A percentile compares a stretch with the other conserved stretches of the same genome.
Evolutionary conservation across 2,113 vertebrate genomes (phyloP).

Genomic region (Albula goreensis): DNA sequence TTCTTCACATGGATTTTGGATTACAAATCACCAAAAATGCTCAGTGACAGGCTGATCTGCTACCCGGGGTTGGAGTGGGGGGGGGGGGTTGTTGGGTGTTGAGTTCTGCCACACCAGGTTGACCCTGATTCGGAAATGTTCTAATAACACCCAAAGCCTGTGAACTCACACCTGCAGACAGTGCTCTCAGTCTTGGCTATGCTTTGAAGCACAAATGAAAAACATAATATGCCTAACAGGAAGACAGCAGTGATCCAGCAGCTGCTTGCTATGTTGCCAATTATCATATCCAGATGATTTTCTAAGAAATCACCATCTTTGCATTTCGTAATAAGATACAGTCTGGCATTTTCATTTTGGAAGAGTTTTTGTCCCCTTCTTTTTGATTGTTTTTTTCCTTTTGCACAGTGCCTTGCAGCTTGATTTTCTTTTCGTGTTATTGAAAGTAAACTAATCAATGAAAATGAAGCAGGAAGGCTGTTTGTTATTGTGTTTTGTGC

Average conservation of each 20-base stretch:
- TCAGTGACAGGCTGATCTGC: background rate
- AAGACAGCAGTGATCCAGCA: background rate
- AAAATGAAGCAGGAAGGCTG: background rate
- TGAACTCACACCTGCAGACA: background rate
- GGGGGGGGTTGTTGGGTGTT: too few relatives aligned
- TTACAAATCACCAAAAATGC: background rate
- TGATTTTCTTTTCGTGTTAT: background rate
- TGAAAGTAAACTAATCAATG: background rate
- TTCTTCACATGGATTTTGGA: background rate
- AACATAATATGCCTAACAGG: background rate
- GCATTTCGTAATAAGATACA: background rate
- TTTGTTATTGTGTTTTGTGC: background rate
- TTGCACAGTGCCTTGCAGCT: background rate
- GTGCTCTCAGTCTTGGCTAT: background rate
- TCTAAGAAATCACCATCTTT: background rate
- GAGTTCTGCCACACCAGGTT: background rate
- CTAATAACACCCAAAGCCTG: background rate
- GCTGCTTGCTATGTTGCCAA: background rate
- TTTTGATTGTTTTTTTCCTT: background rate
- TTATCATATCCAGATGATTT: background rate
- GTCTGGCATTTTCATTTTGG: background rate
- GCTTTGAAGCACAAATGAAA: background rate
- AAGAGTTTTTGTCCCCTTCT: background rate
- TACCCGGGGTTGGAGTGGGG: background rate
- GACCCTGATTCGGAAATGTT: background rate